Conservation (phyloP, 2,888 invertebrate species). For the Dryococelus australis region DNA sequence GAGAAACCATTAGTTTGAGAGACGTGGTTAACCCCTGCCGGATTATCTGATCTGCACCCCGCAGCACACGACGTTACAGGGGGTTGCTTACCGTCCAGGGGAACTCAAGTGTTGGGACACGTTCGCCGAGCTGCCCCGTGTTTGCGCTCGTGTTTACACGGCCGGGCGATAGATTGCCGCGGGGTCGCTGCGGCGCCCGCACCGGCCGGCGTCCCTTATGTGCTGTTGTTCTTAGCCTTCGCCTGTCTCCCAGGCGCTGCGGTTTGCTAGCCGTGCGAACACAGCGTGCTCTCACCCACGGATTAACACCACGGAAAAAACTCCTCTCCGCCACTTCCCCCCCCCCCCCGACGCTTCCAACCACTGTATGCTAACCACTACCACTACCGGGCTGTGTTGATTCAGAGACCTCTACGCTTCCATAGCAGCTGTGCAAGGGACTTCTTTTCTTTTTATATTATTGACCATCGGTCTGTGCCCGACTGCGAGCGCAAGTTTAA, state of each 20-base stretch:
- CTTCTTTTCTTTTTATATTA: neutral
- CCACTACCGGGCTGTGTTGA: neutral
- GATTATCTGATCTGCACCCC: neutral
- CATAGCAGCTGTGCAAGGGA: neutral
- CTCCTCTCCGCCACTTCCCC: neutral
- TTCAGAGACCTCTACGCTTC: conserved; percentile 16
- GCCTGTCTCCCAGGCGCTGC: neutral
- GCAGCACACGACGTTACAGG: neutral
- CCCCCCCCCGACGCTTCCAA: neutral
- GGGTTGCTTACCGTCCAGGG: neutral
- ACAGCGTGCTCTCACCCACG: neutral
- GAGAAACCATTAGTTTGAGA: neutral
- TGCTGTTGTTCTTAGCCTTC: conserved; percentile 10
- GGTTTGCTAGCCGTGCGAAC: neutral
- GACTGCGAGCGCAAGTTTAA: neutral
- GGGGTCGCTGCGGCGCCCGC: neutral
- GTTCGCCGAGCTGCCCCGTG: neutral
- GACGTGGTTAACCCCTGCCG: neutral
- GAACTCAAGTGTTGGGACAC: neutral
- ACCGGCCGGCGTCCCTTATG: neutral
- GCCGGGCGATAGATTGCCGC: neutral
- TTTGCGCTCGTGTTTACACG: neutral
- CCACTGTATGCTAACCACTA: neutral
- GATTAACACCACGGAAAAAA: neutral
- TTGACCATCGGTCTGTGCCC: neutral